Evolutionary conservation across 2,797 vertebrate species (phyloP), one percentile per base, ranked within the genome.

Genomic region (Triplophysa yarkandensis): DNA sequence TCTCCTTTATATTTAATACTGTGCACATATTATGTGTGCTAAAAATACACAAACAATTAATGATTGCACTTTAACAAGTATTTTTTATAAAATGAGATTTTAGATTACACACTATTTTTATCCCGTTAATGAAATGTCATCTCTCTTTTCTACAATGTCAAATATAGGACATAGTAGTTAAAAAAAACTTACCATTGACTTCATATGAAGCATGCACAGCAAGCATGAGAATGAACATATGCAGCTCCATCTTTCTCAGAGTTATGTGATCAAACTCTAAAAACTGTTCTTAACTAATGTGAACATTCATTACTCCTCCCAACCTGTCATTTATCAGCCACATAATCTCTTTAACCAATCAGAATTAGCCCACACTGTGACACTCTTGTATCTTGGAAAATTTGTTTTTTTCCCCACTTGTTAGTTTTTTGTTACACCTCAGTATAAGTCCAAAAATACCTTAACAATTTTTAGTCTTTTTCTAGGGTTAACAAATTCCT

Each of bases 331-430:
- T 11, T 68, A 36, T 7, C 21, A 50, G 21, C 21, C 66, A n/a
- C 21, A 7, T 8, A 27, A 14, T 43, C 4, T n/a, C 52, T 17
- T 1, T 23, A 16, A n/a, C 67, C 67, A 68, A 57, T 68, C 67
- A 68, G 13, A 30, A 55, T 13, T 43, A 13, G 17, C n/a, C 23
- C 3, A 14, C 4, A 23, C 21, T 6, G 4, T 68, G 65, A 54
- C 48, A 36, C 50, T 21, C 8, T 9, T 68, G 65, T 68, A 52
- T 68, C 65, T 6, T 17, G 21, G 14, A 7, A 25, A 68, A 67
- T 50, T 48, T 16, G 6, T 3, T 67, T 32, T 67, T 19, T 50
- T 50, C n/a, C n/a, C n/a, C n/a, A n/a, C n/a, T n/a, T n/a, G n/a
- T n/a, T n/a, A n/a, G 48, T 50, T 48, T 52, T 23, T 27, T 25